Evolutionary conservation across 2,113 vertebrate genomes (phyloP).

Genomic region (Crotalus helleri): DNA sequence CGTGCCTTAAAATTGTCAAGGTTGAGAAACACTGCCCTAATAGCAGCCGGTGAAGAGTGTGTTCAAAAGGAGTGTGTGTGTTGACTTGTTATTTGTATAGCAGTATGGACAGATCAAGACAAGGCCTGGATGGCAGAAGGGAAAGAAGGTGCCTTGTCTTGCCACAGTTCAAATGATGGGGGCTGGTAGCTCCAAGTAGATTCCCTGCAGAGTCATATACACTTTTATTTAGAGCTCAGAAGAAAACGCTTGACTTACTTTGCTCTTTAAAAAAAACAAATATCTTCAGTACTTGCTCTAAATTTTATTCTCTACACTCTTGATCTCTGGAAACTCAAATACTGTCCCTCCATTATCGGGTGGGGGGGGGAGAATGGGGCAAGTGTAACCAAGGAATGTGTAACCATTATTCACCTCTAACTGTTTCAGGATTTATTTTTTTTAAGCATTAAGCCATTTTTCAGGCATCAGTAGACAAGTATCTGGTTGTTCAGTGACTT

Average conservation of each 20-base stretch:
- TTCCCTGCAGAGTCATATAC: neutral
- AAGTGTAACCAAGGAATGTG: neutral
- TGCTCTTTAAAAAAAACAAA: too few species aligned
- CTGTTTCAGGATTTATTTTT: neutral
- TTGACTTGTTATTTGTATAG: conserved; percentile 57
- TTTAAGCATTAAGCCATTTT: neutral
- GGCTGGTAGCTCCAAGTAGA: neutral
- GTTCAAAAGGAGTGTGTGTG: conserved; percentile 31
- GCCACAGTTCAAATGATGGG: neutral
- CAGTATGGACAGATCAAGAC: conserved; percentile 55
- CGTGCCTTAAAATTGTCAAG: too few species aligned
- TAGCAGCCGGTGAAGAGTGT: conserved; percentile 54
- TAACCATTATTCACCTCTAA: neutral
- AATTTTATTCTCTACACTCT: neutral
- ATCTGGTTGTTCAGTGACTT: neutral
- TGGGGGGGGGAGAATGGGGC: too few species aligned
- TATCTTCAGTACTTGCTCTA: neutral
- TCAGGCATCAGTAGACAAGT: neutral
- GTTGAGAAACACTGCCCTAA: conserved; percentile 55
- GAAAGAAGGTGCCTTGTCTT: neutral
- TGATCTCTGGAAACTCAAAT: neutral
- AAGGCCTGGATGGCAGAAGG: conserved; percentile 48
- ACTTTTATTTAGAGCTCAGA: neutral
- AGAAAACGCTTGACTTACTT: neutral
- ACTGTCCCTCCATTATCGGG: neutral